phyloP scores from a whole-genome alignment of 2,113 vertebrate genomes.

The Crotophaga sulcirostris region DNA sequence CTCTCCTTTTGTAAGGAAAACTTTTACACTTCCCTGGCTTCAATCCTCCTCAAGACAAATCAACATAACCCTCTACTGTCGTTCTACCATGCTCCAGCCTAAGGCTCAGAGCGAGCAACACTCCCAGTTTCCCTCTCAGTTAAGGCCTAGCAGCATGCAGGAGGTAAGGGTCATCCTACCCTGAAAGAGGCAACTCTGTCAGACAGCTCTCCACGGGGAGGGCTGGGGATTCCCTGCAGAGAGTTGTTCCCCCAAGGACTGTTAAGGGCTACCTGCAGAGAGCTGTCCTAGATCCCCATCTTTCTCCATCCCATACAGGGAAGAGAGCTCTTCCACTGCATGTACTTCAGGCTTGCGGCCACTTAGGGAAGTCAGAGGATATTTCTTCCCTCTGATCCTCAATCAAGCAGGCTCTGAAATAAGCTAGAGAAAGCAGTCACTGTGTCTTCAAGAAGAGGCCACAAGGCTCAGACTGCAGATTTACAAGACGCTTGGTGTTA shows the following conservation, averaged over 20 bases:
- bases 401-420: neutral
- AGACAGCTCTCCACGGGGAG: too few relatives aligned
- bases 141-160: fast-evolving
- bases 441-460: neutral
- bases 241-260: too few relatives aligned
- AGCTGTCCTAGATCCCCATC: neutral
- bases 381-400: neutral
- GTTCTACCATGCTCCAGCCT: neutral
- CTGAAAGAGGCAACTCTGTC: too few relatives aligned
- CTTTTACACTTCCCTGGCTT: neutral
- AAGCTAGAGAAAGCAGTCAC: neutral
- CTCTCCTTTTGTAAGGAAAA: neutral
- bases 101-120: neutral
- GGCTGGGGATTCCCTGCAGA: too few relatives aligned
- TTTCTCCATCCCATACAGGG: neutral
- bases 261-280: too few relatives aligned
- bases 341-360: neutral
- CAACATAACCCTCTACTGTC: neutral
- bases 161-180: neutral
- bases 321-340: neutral
- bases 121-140: neutral
- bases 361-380: neutral
- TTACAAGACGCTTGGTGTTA: neutral
- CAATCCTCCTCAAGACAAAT: neutral
- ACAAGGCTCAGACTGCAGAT: neutral